Evolutionary conservation across 1,140 invertebrate species (phyloP).

Genomic region (Diploscapter pachys): DNA sequence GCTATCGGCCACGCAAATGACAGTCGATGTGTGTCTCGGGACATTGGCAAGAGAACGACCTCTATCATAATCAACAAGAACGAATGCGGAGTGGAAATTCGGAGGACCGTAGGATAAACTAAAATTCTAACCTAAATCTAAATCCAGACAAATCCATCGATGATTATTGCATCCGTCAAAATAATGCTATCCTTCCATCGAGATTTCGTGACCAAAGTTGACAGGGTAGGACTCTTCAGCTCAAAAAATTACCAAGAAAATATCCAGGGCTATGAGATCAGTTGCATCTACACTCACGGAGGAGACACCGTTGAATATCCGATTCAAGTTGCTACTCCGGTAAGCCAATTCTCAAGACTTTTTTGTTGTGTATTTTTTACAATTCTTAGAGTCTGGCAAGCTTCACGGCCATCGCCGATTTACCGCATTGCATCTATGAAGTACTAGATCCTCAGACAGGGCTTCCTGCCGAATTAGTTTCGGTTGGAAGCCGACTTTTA

Average conservation of each 20-base stretch:
- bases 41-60: constrained; percentile 48
- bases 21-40: constrained; percentile 46
- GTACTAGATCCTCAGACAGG: constrained; percentile 40
- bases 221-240: constrained; percentile 23
- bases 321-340: constrained; percentile 43
- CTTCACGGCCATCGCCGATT: constrained; percentile 55
- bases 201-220: constrained; percentile 54
- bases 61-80: constrained; percentile 50
- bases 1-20: constrained; percentile 55
- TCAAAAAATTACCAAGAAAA: neutral
- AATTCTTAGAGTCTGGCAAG: constrained; percentile 41
- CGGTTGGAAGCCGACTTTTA: constrained; percentile 50
- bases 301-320: constrained; percentile 58
- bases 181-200: constrained; percentile 56
- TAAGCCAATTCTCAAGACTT: constrained; percentile 1
- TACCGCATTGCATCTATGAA: constrained; percentile 55
- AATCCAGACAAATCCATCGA: constrained; percentile 50
- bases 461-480: constrained; percentile 50
- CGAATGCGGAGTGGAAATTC: constrained; percentile 52
- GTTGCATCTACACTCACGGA: constrained; percentile 45
- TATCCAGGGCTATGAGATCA: constrained; percentile 47
- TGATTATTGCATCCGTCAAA: constrained; percentile 54
- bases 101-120: constrained; percentile 41
- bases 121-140: neutral
- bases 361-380: neutral